Conservation (phyloP, 92 coral and sea anemone genomes). For the Phymanthus crucifer region DNA sequence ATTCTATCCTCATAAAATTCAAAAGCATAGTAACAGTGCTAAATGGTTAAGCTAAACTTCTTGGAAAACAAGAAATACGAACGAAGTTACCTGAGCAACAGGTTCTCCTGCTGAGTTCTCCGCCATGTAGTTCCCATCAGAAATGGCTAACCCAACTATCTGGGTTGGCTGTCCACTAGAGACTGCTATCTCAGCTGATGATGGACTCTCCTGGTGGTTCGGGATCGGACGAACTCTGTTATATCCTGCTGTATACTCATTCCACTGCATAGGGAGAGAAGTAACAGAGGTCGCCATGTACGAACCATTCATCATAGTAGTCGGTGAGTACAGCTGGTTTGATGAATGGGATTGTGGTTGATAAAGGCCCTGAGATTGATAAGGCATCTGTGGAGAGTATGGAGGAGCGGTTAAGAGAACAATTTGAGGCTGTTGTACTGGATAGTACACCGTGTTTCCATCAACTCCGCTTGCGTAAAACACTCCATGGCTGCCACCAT, state of each 20-base stretch:
- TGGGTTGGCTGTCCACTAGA: constrained; percentile 57
- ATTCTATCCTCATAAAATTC: too few relatives aligned
- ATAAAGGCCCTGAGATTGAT: constrained; percentile 67
- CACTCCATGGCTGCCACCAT: constrained; percentile 43
- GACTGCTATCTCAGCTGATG: constrained; percentile 57
- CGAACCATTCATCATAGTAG: constrained; percentile 57
- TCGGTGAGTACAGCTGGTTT: constrained; percentile 59
- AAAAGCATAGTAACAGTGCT: neutral
- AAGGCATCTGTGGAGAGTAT: constrained; percentile 67
- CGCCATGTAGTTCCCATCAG: constrained; percentile 65
- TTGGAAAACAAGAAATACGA: neutral
- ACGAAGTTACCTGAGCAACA: constrained; percentile 27
- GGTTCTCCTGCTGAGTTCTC: constrained; percentile 50
- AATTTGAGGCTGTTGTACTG: constrained; percentile 64
- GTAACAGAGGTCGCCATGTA: constrained; percentile 61
- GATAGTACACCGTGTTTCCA: constrained; percentile 62
- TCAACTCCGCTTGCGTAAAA: constrained; percentile 59
- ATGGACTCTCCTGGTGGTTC: constrained; percentile 51
- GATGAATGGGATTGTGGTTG: constrained; percentile 72
- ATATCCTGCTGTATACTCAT: constrained; percentile 56
- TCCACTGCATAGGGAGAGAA: constrained; percentile 60
- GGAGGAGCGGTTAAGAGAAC: constrained; percentile 62
- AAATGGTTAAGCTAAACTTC: neutral
- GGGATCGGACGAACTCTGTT: constrained; percentile 54
- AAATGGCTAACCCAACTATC: constrained; percentile 64